These are phyloP conservation scores for Eonycteris spelaea DNA, from an alignment of 2,113 vertebrate genomes.

Conservation along the genomic window DNA sequence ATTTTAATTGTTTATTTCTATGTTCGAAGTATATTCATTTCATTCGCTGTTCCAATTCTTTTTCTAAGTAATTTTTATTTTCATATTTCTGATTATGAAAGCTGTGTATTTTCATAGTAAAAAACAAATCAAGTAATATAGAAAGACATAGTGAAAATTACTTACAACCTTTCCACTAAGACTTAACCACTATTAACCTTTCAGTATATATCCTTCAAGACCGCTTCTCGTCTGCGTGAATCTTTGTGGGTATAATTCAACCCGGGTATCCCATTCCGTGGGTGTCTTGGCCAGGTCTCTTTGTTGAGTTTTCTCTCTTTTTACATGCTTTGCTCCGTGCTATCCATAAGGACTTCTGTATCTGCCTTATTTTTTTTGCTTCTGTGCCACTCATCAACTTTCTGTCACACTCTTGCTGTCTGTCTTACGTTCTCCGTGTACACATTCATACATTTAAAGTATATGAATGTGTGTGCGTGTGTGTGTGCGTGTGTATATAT, in stretches of 20 bases:
- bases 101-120: neutral
- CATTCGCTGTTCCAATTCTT: neutral
- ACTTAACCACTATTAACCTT: neutral
- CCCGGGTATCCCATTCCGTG: neutral
- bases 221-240: neutral
- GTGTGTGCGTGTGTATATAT: neutral
- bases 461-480: neutral
- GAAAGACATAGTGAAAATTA: neutral
- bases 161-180: neutral
- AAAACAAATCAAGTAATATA: neutral
- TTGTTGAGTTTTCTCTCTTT: neutral
- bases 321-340: neutral
- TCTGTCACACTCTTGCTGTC: neutral
- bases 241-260: neutral
- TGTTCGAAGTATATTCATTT: neutral
- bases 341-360: neutral
- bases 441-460: neutral
- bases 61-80: conserved; percentile 39
- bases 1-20: conserved; percentile 3
- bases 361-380: neutral
- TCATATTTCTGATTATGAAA: neutral
- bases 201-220: neutral
- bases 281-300: neutral
- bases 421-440: neutral
- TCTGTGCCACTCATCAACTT: neutral